Conservation (phyloP, 2,888 invertebrate genomes). For the Panzeria rudis region DNA sequence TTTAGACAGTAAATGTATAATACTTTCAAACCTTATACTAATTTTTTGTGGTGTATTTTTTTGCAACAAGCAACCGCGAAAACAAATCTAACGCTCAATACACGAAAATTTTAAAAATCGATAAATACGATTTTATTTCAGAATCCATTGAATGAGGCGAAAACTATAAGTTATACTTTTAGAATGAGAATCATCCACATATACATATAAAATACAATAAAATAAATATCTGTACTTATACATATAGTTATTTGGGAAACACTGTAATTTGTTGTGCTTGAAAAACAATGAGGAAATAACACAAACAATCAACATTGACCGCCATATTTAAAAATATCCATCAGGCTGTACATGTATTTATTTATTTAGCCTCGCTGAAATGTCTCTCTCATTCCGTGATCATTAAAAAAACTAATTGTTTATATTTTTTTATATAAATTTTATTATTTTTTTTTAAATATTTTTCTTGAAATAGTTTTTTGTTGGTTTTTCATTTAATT, state of each 20-base stretch:
- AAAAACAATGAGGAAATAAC: slow-evolving; percentile 46
- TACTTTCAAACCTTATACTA: too few relatives aligned
- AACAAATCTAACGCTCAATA: too few relatives aligned
- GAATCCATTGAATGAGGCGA: too few relatives aligned
- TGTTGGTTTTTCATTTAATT: slow-evolving; percentile 35
- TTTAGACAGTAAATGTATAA: too few relatives aligned
- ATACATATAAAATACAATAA: too few relatives aligned
- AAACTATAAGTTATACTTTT: too few relatives aligned
- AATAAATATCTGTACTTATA: too few relatives aligned
- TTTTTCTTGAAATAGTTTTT: slow-evolving; percentile 46
- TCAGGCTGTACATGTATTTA: neutral
- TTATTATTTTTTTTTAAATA: slow-evolving; percentile 42
- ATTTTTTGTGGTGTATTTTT: too few relatives aligned
- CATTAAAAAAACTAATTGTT: slow-evolving; percentile 62
- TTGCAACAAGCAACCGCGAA: too few relatives aligned
- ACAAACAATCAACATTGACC: slow-evolving; percentile 53
- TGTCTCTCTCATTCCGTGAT: slow-evolving; percentile 57
- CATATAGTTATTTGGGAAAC: slow-evolving; percentile 44
- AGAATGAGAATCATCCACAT: too few relatives aligned
- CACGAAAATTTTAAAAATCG: too few relatives aligned
- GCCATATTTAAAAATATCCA: slow-evolving; percentile 57
- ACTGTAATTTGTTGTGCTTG: slow-evolving; percentile 32
- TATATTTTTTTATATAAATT: slow-evolving; percentile 38
- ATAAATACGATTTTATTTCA: too few relatives aligned
- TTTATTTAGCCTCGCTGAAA: slow-evolving; percentile 46